Evolutionary conservation across 2,797 vertebrate species (phyloP).

Genomic region (Limosa lapponica): DNA sequence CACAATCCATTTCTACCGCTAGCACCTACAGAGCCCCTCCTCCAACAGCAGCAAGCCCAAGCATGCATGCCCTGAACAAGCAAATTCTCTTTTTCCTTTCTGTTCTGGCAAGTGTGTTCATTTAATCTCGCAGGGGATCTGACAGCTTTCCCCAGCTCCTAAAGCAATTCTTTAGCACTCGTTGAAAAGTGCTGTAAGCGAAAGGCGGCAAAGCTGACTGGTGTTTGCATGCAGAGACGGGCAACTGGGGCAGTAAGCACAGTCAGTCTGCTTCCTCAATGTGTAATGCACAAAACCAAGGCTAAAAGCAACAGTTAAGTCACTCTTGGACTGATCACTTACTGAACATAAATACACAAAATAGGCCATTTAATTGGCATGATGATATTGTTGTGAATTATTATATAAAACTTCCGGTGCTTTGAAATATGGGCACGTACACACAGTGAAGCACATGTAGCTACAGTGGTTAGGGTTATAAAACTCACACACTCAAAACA

Average conservation of each 20-base stretch:
- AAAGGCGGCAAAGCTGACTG: constrained; percentile 64
- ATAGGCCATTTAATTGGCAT: constrained; percentile 12
- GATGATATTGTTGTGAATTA: background rate
- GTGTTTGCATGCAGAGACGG: constrained; percentile 45
- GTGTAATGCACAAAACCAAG: background rate
- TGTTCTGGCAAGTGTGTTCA: constrained; percentile 69
- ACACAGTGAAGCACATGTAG: background rate
- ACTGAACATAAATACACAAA: constrained; percentile 54
- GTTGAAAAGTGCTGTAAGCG: constrained; percentile 68
- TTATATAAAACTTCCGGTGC: background rate
- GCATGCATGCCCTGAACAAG: constrained; percentile 45
- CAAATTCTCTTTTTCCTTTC: constrained; percentile 69
- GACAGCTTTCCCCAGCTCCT: constrained; percentile 77
- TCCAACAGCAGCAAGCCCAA: constrained; percentile 70
- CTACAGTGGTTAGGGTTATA: background rate
- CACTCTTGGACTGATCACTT: constrained; percentile 44
- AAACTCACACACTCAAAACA: background rate
- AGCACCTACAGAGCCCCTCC: background rate
- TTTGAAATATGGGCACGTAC: background rate
- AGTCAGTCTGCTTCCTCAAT: constrained; percentile 4
- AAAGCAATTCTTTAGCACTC: constrained; percentile 76
- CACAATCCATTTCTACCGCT: background rate
- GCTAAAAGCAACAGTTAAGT: constrained; percentile 23
- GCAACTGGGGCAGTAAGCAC: constrained; percentile 9
- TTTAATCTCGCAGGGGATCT: constrained; percentile 77